Conservation (phyloP, 2,113 vertebrate species). For the rat (Rattus norvegicus) region DNA sequence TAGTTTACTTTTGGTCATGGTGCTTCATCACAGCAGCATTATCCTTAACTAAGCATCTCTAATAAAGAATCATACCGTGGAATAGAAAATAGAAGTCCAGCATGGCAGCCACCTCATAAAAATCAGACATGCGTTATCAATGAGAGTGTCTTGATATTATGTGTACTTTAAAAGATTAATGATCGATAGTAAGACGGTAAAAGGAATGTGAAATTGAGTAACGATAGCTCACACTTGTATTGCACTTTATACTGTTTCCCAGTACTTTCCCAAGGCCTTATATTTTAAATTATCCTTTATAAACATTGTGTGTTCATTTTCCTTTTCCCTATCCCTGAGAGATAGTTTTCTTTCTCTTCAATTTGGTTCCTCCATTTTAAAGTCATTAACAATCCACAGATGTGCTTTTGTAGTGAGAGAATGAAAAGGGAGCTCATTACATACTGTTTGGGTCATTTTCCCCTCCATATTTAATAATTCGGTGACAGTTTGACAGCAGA, state of each 20-base stretch:
- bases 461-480: conserved; percentile 63
- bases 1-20: background rate
- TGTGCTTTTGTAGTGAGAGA: conserved; percentile 68
- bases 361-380: conserved; percentile 61
- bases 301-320: conserved; percentile 57
- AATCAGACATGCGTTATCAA: background rate
- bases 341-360: conserved; percentile 63
- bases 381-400: conserved; percentile 65
- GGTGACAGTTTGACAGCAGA: conserved; percentile 62
- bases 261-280: conserved; percentile 34
- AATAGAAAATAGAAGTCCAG: background rate
- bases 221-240: conserved; percentile 23
- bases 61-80: background rate
- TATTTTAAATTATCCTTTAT: conserved; percentile 67
- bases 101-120: background rate
- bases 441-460: conserved; percentile 70
- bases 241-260: background rate
- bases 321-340: conserved; percentile 45
- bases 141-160: background rate
- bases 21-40: background rate
- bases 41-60: background rate
- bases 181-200: conserved; percentile 33
- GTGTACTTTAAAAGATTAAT: conserved; percentile 34
- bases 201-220: conserved; percentile 25
- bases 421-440: conserved; percentile 69